Conservation (phyloP, 2,888 invertebrate species). For the Stegana nigrithorax region DNA sequence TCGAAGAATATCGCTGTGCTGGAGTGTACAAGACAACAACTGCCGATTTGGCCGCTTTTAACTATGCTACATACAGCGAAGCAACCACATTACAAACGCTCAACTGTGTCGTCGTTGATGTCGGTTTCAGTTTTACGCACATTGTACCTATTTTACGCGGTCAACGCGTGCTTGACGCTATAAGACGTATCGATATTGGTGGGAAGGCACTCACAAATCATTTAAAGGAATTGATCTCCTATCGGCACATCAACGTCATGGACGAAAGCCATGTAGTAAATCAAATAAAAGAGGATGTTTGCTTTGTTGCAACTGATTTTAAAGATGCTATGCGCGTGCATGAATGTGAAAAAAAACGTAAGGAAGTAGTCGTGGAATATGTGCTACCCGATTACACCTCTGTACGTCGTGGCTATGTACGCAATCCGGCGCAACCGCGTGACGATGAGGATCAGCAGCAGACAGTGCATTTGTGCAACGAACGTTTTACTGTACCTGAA, state of each 20-base stretch:
- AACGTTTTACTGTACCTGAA: slow-evolving; percentile 95
- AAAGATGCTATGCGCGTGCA: slow-evolving; percentile 82
- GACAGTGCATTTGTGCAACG: slow-evolving; percentile 88
- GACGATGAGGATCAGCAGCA: slow-evolving; percentile 69
- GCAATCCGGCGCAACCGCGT: slow-evolving; percentile 47
- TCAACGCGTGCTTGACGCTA: slow-evolving; percentile 77
- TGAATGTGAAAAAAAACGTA: slow-evolving; percentile 72
- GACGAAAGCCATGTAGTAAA: slow-evolving; percentile 99
- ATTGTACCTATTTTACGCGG: slow-evolving; percentile 90
- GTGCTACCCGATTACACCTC: slow-evolving; percentile 96
- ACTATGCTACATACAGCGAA: slow-evolving; percentile 73
- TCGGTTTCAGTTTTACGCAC: slow-evolving; percentile 96
- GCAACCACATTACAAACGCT: slow-evolving; percentile 69
- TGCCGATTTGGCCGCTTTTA: slow-evolving; percentile 78
- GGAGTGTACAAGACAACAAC: slow-evolving; percentile 84
- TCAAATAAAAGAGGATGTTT: slow-evolving; percentile 97
- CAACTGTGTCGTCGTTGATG: slow-evolving; percentile 88
- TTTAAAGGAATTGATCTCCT: slow-evolving; percentile 96
- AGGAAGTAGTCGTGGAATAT: slow-evolving; percentile 87
- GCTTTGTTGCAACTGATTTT: slow-evolving; percentile 90
- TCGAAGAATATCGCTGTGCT: slow-evolving; percentile 95
- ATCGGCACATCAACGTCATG: slow-evolving; percentile 96
- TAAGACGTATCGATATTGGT: slow-evolving; percentile 90
- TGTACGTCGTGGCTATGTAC: slow-evolving; percentile 80
- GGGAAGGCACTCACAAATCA: slow-evolving; percentile 98